Base-by-base conservation (phyloP, 2,888 invertebrate species). In the Leptinotarsa juncta region DNA sequence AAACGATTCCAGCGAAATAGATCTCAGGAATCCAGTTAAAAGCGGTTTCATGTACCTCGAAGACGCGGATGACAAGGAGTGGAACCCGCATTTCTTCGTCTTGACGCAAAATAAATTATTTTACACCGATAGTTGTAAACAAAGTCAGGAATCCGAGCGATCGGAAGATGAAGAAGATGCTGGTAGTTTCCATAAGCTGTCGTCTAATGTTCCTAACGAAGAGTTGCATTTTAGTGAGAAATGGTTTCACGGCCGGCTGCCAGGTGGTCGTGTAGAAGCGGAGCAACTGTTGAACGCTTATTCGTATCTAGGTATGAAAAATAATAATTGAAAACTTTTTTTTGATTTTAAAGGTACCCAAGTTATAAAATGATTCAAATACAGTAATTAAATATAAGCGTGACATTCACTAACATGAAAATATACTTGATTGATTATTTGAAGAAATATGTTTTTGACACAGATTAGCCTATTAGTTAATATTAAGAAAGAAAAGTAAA, bases 51-150 rank as follows among this genome's bases (percentile, higher is more conserved):
- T 98, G 76, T 94, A 94, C 84, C 89, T 97, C 57, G 96, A 97
- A 87, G 97, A 98, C 89, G 94, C 95, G 0, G 92, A 96, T 0
- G 95, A 96, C 80, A 93, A 94, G 85, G 94, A 95, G 77, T 98
- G 98, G 97, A 94, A 95, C 85, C 94, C 96, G 0, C 97, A 97
- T 88, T 97, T 97, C 84, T 97, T 98, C 86, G 96, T 97, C 18
- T 89, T 98, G 51, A 97, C 96, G 0, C 93, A 95, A 78, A 94
- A 92, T 82, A 96, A 97, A 86, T 89, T 98, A 66, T 96, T 95
- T 84, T 98, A 97, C 85, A 95, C 95, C 0, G 95, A 96, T 84
- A 91, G 91, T 78, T 83, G 82, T 75, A 84, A 81, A 65, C 74
- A 80, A 23, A 84, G 83, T 53, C 77, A 81, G 32, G 85, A 85